phyloP scores from a whole-genome alignment of 1,140 invertebrate genomes.

The Camponotus pennsylvanicus region DNA sequence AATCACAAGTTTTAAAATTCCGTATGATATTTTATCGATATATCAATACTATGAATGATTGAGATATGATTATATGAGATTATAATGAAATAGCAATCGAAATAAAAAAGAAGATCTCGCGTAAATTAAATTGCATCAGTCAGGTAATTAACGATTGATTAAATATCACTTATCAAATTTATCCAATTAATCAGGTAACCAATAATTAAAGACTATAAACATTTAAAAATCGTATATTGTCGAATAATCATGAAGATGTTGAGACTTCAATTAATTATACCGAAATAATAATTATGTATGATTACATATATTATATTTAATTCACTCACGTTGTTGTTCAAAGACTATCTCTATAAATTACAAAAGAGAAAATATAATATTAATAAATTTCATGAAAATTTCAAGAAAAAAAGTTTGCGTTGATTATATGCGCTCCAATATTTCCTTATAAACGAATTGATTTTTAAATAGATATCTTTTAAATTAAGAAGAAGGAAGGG shows the following conservation, averaged over 20 bases:
- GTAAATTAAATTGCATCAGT: neutral
- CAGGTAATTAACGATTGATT: neutral
- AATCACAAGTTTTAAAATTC: neutral
- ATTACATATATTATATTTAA: neutral
- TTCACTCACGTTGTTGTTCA: neutral
- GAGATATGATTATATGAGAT: neutral
- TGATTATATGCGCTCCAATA: slow-evolving; percentile 9
- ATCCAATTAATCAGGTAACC: neutral
- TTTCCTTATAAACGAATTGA: slow-evolving; percentile 33
- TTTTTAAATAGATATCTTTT: slow-evolving; percentile 14
- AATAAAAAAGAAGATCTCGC: neutral
- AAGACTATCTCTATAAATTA: neutral
- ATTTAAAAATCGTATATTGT: neutral
- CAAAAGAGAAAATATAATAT: too few species aligned
- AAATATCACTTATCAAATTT: neutral
- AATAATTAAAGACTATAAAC: neutral
- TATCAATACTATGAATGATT: neutral
- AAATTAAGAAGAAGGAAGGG: too few species aligned
- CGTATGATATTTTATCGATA: neutral
- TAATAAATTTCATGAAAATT: too few species aligned
- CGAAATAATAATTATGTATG: neutral
- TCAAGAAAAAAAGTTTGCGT: slow-evolving; percentile 29
- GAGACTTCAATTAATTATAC: neutral
- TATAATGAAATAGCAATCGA: neutral
- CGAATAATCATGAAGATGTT: neutral